Evolutionary conservation across 2,888 invertebrate genomes (phyloP).

Genomic region (Aradus depressus): DNA sequence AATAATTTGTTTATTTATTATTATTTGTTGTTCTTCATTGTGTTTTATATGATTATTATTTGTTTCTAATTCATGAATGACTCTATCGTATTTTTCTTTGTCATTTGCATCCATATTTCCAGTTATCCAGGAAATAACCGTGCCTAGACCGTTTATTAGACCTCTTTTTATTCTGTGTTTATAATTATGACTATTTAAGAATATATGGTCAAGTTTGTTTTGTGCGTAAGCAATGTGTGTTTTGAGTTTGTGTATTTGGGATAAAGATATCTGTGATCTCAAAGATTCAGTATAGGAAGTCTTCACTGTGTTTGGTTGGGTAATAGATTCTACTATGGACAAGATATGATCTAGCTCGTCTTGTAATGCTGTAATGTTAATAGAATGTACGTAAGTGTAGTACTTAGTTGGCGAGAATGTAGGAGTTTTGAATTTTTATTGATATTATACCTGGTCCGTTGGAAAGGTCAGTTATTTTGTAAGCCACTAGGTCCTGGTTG

Average conservation of each 20-base stretch:
- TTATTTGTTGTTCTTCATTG: neutral
- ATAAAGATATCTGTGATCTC: no score
- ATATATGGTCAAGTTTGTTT: neutral
- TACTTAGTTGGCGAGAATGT: neutral
- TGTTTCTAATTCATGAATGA: no score
- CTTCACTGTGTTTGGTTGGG: no score
- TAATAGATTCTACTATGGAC: no score
- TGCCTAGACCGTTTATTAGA: no score
- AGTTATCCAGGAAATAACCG: no score
- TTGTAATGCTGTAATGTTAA: neutral
- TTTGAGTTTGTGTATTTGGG: no score
- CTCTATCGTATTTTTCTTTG: neutral
- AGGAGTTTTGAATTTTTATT: conserved; percentile 13
- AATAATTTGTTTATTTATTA: neutral
- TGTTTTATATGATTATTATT: no score
- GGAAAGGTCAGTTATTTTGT: conserved; percentile 7
- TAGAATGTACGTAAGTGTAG: conserved; percentile 8
- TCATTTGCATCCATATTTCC: no score
- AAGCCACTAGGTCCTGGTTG: neutral
- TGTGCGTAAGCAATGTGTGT: neutral
- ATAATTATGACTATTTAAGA: neutral
- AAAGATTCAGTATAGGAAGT: neutral
- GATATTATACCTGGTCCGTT: conserved; percentile 9
- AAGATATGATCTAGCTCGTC: no score
- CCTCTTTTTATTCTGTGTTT: neutral